phyloP scores from a whole-genome alignment of 2,113 vertebrate species.

The Tiliqua scincoides region DNA sequence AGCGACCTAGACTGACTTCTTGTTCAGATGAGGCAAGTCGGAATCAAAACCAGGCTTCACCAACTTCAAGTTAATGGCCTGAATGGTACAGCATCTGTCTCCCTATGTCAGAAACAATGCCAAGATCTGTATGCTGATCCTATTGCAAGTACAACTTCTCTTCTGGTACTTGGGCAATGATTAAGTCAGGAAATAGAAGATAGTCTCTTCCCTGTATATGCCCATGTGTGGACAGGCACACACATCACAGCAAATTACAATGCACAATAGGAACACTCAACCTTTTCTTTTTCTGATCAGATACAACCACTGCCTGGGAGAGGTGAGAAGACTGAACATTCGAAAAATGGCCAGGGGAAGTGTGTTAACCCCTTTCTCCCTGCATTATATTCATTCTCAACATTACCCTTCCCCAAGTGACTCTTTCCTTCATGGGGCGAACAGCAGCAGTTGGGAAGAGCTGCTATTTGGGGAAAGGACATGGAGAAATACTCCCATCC shows the following conservation, averaged over 20 bases:
- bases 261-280: too few relatives aligned
- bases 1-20: neutral
- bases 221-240: neutral
- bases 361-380: neutral
- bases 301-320: neutral
- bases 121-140: too few relatives aligned
- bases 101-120: neutral
- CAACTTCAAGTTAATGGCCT: neutral
- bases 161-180: neutral
- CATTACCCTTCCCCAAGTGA: neutral
- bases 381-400: neutral
- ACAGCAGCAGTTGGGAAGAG: neutral
- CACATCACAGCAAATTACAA: neutral
- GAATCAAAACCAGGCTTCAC: neutral
- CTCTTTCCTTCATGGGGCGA: neutral
- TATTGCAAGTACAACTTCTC: too few relatives aligned
- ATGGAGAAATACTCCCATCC: neutral
- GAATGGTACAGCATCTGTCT: neutral
- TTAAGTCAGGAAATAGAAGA: neutral
- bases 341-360: too few relatives aligned
- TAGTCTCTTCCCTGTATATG: neutral
- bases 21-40: neutral
- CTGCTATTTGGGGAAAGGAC: neutral
- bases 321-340: neutral
- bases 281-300: too few relatives aligned